Evolutionary conservation across 2,113 vertebrate genomes (phyloP).

Genomic region (Lucifuga dentata): DNA sequence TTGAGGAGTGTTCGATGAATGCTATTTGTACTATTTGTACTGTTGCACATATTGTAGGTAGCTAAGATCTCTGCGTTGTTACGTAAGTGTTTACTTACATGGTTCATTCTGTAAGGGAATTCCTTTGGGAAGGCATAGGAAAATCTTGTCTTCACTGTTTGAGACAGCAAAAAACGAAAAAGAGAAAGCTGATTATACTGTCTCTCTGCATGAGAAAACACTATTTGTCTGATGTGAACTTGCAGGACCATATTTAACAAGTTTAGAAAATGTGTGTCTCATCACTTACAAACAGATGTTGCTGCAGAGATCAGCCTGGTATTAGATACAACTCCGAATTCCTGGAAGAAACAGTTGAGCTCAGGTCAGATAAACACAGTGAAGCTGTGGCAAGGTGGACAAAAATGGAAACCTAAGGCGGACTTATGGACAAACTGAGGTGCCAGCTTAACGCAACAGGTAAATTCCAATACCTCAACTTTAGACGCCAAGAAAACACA

Average conservation of each 20-base stretch:
- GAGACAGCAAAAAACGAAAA: slow-evolving; percentile 61
- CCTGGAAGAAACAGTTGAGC: slow-evolving; percentile 78
- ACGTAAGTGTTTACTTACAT: slow-evolving; percentile 91
- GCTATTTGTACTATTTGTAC: background rate
- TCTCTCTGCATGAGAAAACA: background rate
- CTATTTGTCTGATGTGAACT: background rate
- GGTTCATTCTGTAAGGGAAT: slow-evolving; percentile 99
- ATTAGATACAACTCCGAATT: slow-evolving; percentile 99
- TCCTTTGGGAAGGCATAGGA: slow-evolving; percentile 99
- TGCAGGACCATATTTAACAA: background rate
- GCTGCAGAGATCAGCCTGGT: slow-evolving; percentile 98
- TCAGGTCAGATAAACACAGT: background rate
- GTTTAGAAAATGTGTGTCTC: background rate
- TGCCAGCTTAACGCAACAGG: too few species aligned
- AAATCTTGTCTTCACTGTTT: slow-evolving; percentile 97
- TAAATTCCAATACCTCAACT: slow-evolving; percentile 94
- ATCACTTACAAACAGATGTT: slow-evolving; percentile 98
- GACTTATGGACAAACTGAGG: too few species aligned
- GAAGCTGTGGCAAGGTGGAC: too few species aligned
- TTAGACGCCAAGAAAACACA: slow-evolving; percentile 99
- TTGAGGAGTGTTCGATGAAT: too few species aligned
- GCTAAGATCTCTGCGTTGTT: too few species aligned
- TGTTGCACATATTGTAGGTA: too few species aligned
- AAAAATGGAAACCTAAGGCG: background rate
- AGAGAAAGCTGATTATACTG: background rate